Conservation (phyloP, 2,113 vertebrate genomes). For the Poeciliopsis prolifica region DNA sequence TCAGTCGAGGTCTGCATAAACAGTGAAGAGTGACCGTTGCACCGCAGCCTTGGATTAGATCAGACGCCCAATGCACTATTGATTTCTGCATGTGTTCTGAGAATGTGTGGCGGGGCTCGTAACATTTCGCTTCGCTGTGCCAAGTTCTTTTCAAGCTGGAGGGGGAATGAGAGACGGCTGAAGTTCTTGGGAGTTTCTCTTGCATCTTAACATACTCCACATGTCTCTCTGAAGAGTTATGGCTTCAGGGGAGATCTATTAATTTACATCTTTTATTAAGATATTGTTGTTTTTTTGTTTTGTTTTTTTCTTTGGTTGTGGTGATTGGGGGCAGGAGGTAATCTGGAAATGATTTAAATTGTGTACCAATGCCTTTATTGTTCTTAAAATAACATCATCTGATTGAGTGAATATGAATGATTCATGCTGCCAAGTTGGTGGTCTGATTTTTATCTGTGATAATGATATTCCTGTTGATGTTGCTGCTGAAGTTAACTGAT, state of each 20-base stretch:
- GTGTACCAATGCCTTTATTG: conserved; percentile 28
- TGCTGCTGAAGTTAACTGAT: conserved; percentile 26
- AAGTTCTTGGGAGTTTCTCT: conserved; percentile 25
- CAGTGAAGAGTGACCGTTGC: conserved; percentile 20
- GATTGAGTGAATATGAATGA: conserved; percentile 5
- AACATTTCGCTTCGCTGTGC: conserved; percentile 36
- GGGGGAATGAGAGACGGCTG: conserved; percentile 39
- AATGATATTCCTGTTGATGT: conserved; percentile 26
- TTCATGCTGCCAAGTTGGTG: conserved; percentile 2
- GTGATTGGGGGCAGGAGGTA: no score
- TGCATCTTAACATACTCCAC: conserved; percentile 56
- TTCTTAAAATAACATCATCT: conserved; percentile 43
- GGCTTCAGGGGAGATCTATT: conserved; percentile 32
- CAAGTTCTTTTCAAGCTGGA: conserved; percentile 41
- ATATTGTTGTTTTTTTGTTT: conserved; percentile 3
- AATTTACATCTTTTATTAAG: conserved; percentile 17
- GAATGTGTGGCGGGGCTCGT: conserved; percentile 43
- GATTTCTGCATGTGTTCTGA: conserved; percentile 53
- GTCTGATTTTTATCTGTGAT: conserved; percentile 20
- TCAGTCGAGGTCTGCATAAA: conserved; percentile 32
- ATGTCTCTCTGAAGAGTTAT: conserved; percentile 50
- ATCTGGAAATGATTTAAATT: conserved; percentile 3
- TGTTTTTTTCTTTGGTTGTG: background rate
- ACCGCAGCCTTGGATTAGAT: conserved; percentile 45
- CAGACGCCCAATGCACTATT: conserved; percentile 48